A percentile compares a stretch with the other conserved stretches of the same genome.
Conservation (phyloP, 2,888 invertebrate species). For the Drosophila melanocephala region DNA sequence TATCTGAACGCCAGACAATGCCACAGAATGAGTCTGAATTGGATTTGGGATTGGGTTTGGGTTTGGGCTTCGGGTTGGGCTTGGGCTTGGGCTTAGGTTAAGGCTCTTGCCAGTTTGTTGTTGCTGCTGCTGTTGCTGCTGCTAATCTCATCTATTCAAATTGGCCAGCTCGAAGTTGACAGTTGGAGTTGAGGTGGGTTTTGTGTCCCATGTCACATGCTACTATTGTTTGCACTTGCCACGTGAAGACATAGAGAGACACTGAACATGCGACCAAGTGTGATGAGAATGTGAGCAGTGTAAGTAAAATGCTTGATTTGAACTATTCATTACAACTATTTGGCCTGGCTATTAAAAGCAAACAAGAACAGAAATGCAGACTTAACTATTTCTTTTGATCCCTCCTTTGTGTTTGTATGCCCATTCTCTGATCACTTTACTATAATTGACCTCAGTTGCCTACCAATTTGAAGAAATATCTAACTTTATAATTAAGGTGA, state of each 20-base stretch:
- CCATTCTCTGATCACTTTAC: not conserved
- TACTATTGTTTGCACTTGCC: conserved; percentile 27
- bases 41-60: conserved; percentile 11
- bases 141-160: conserved; percentile 75
- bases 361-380: not conserved
- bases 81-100: conserved; percentile 2
- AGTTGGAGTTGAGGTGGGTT: conserved; percentile 1
- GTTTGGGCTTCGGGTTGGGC: not conserved
- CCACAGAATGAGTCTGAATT: conserved; percentile 31
- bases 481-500: not conserved
- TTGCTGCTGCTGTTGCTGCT: not conserved
- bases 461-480: not conserved
- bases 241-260: conserved; percentile 12
- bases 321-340: conserved; percentile 14
- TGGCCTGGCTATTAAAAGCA: not conserved
- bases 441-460: not conserved
- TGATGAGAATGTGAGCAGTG: not conserved
- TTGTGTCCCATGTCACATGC: conserved; percentile 36
- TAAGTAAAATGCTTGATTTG: conserved; percentile 8
- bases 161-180: conserved; percentile 42
- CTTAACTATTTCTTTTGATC: not conserved
- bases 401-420: not conserved
- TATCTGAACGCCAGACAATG: conserved; percentile 46
- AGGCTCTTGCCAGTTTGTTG: not conserved
- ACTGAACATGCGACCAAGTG: conserved; percentile 8